Evolutionary conservation across 2,113 vertebrate species (phyloP).

Genomic region (Camelus bactrianus): DNA sequence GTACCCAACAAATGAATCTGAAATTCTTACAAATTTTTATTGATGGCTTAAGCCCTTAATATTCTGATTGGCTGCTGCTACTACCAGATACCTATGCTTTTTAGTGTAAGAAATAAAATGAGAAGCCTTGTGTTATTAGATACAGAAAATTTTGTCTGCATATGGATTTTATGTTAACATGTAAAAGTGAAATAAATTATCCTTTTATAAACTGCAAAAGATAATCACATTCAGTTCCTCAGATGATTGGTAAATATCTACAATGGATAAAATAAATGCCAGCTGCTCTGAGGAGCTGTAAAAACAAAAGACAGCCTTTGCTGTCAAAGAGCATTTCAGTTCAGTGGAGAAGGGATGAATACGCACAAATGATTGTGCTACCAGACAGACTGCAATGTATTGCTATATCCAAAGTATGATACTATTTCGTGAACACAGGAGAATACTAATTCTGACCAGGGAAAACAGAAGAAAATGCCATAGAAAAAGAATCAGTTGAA

Average conservation of each 20-base stretch:
- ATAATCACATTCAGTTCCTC: background rate
- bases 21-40: background rate
- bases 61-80: background rate
- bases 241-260: background rate
- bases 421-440: background rate
- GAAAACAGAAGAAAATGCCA: background rate
- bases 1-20: background rate
- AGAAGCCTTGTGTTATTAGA: background rate
- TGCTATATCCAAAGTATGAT: background rate
- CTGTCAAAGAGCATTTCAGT: background rate
- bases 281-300: background rate
- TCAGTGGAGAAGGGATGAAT: background rate
- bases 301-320: background rate
- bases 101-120: conserved; percentile 29
- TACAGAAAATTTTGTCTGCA: background rate
- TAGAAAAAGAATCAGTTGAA: background rate
- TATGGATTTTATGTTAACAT: background rate
- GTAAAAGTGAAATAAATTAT: conserved; percentile 55
- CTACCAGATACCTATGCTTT: background rate
- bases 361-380: background rate
- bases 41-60: background rate
- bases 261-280: background rate
- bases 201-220: background rate
- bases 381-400: background rate
- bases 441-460: background rate